Percentiles rank a stretch among this genome's conserved stretches.
phyloP scores from a whole-genome alignment of 2,888 invertebrate species.

The Ornithoptera alexandrae region DNA sequence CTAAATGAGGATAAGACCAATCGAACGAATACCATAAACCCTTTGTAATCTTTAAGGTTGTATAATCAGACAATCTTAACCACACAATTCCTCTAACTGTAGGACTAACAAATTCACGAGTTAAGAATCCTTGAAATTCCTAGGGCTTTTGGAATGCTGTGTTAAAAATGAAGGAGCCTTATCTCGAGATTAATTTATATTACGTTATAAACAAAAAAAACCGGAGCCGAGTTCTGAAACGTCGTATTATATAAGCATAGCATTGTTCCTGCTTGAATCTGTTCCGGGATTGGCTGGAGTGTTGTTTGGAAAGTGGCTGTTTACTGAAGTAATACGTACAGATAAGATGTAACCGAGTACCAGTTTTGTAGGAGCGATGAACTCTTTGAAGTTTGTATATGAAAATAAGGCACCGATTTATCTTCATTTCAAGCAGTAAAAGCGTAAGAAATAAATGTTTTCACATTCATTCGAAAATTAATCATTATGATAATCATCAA shows the following conservation, averaged over 20 bases:
- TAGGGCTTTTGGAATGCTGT: neutral
- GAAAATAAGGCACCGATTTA: neutral
- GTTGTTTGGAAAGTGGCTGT: conserved; percentile 11
- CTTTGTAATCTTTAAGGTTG: too few relatives aligned
- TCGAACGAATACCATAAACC: too few relatives aligned
- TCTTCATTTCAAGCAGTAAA: too few relatives aligned
- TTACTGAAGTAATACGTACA: neutral
- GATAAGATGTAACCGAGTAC: conserved; percentile 19
- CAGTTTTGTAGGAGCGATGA: conserved; percentile 8
- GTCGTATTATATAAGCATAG: neutral
- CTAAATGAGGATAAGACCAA: too few relatives aligned
- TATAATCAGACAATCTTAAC: conserved; percentile 1
- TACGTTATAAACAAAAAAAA: neutral
- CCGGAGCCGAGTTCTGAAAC: neutral
- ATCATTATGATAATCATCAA: too few relatives aligned
- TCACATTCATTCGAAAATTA: too few relatives aligned
- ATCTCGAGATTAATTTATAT: too few relatives aligned
- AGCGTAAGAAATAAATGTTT: too few relatives aligned
- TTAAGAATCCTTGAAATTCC: neutral
- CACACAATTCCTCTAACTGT: neutral
- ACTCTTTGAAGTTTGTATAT: conserved; percentile 6
- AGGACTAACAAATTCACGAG: neutral
- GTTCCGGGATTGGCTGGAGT: conserved; percentile 11
- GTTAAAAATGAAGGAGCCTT: neutral
- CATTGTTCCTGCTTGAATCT: conserved; percentile 8